Conservation (phyloP, 2,797 vertebrate species). For the Acridotheres tristis region DNA sequence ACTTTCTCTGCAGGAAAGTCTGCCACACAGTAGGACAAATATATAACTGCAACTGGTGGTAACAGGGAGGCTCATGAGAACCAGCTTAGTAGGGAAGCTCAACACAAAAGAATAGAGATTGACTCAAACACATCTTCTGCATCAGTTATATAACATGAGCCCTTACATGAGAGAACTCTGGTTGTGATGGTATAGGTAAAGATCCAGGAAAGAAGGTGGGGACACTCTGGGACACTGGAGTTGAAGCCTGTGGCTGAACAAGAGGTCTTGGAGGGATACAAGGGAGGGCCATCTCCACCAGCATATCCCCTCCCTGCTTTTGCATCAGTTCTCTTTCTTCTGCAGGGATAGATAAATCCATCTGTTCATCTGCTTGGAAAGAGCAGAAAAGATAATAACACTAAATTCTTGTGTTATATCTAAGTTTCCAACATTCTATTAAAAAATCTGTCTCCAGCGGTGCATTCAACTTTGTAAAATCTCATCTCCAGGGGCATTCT, state of each 20-base stretch:
- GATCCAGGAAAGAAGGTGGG: conserved; percentile 77
- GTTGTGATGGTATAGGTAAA: conserved; percentile 87
- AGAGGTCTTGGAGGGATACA: not conserved
- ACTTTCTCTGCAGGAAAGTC: not conserved
- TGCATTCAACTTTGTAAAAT: not conserved
- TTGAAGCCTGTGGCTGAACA: conserved; percentile 79
- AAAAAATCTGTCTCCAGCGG: not conserved
- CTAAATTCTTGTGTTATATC: not conserved
- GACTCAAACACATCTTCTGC: not conserved
- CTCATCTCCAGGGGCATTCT: not conserved
- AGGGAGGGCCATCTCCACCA: conserved; percentile 66
- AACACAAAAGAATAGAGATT: not conserved
- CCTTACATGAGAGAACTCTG: conserved; percentile 92
- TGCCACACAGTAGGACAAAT: not conserved
- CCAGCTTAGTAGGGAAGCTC: not conserved
- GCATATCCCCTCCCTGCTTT: conserved; percentile 53
- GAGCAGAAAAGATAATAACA: conserved; percentile 2
- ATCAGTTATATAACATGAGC: not conserved
- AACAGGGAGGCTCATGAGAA: not conserved
- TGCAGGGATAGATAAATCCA: conserved; percentile 78
- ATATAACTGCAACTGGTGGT: not conserved
- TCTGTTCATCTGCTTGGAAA: conserved; percentile 75
- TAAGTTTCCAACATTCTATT: not conserved
- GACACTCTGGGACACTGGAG: conserved; percentile 83
- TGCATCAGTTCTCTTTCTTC: conserved; percentile 49